phyloP scores from a whole-genome alignment of 2,888 invertebrate species.

The Agrochola circellaris region DNA sequence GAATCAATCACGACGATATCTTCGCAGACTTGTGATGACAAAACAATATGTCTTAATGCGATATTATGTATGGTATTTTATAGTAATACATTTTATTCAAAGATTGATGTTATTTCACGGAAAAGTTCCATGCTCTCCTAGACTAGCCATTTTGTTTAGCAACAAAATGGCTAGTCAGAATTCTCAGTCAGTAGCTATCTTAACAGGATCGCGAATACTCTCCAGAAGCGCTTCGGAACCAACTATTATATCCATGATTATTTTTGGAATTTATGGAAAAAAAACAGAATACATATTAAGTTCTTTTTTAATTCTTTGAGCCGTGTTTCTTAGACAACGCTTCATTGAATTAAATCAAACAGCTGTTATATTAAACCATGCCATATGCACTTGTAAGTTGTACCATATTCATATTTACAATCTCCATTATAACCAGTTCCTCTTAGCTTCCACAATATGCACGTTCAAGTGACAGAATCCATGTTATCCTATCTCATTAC shows the following conservation, averaged over 20 bases:
- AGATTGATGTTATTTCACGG: constrained; percentile 5
- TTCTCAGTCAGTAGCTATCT: background rate
- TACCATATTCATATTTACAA: constrained; percentile 26
- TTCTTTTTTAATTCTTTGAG: background rate
- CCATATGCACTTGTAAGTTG: background rate
- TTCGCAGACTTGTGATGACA: constrained; percentile 45
- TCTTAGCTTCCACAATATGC: constrained; percentile 39
- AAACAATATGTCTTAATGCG: constrained; percentile 43
- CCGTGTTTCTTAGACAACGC: background rate
- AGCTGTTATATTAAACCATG: background rate
- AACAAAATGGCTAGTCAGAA: background rate
- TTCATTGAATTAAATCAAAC: background rate
- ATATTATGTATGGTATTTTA: constrained; percentile 13
- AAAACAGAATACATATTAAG: no score
- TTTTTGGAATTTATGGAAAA: background rate
- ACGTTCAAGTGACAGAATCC: constrained; percentile 52
- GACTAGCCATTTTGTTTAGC: no score
- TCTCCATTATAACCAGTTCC: constrained; percentile 44
- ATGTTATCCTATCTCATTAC: constrained; percentile 64
- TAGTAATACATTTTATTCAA: background rate
- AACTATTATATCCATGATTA: background rate
- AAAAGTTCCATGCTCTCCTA: background rate
- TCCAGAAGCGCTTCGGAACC: background rate
- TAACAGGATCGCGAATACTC: background rate
- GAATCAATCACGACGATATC: constrained; percentile 55